Percentiles rank a stretch among this genome's conserved stretches.
These are phyloP conservation scores for Halocynthia aurantium DNA, from an alignment of 23 tunicate species.

Conservation along the genomic window DNA sequence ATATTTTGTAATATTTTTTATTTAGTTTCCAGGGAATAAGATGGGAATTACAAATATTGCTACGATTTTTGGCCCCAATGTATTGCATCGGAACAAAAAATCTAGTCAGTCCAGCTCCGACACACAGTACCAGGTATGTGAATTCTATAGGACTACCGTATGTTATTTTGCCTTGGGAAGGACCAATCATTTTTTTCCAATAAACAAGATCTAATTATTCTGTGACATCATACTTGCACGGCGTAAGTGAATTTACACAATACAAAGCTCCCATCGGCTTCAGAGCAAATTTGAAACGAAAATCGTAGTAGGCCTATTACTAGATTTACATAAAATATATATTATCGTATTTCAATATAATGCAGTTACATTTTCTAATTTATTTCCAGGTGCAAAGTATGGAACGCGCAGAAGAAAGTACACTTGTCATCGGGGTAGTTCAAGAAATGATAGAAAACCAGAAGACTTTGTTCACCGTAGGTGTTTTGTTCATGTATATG, in stretches of 20 bases:
- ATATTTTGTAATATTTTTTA: neutral
- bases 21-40: constrained; percentile 78
- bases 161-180: too few relatives aligned
- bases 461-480: constrained; percentile 48
- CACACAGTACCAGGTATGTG: constrained; percentile 52
- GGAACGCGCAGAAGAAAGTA: constrained; percentile 69
- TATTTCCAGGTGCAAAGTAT: constrained; percentile 51
- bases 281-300: too few relatives aligned
- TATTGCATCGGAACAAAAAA: constrained; percentile 71
- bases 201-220: too few relatives aligned
- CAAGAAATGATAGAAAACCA: constrained; percentile 58
- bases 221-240: too few relatives aligned
- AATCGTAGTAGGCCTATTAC: too few relatives aligned
- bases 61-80: constrained; percentile 85
- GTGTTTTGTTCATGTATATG: neutral
- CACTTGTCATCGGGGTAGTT: constrained; percentile 56
- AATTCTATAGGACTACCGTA: too few relatives aligned
- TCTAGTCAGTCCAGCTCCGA: constrained; percentile 24
- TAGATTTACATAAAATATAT: too few relatives aligned
- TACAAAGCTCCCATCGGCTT: too few relatives aligned
- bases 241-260: too few relatives aligned
- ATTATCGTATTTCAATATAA: too few relatives aligned
- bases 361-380: too few relatives aligned
- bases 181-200: too few relatives aligned
- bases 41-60: constrained; percentile 74